These are phyloP conservation scores for Leptoclinus maculatus DNA, from an alignment of 2,797 vertebrate genomes.

Conservation along the genomic window DNA sequence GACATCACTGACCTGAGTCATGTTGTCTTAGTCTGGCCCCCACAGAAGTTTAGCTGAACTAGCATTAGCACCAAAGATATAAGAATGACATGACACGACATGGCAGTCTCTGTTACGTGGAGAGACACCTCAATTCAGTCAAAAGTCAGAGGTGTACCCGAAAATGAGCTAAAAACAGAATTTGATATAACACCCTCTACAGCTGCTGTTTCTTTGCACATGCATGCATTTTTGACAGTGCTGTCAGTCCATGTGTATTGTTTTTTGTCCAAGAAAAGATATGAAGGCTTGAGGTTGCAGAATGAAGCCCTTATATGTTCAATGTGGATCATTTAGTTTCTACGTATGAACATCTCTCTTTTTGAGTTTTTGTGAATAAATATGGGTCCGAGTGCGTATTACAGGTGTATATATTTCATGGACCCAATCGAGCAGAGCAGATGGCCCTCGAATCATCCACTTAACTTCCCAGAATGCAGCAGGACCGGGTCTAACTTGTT, in stretches of 20 bases:
- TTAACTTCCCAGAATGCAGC: constrained; percentile 9
- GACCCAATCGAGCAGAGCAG: neutral
- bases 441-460: neutral
- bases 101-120: constrained; percentile 13
- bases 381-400: neutral
- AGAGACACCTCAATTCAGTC: constrained; percentile 24
- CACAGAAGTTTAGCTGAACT: constrained; percentile 14
- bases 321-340: neutral
- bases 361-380: neutral
- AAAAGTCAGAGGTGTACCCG: constrained; percentile 6
- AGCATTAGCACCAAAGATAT: constrained; percentile 11
- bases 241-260: constrained; percentile 7
- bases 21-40: neutral
- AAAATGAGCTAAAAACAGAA: constrained; percentile 3
- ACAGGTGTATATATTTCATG: neutral
- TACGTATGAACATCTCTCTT: neutral
- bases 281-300: neutral
- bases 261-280: constrained; percentile 4
- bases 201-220: constrained; percentile 7
- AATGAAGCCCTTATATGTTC: neutral
- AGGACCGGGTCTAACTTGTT: constrained; percentile 8
- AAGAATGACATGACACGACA: neutral
- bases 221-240: neutral
- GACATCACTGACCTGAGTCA: neutral
- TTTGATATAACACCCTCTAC: constrained; percentile 18